Conservation (phyloP, 2,888 invertebrate genomes). For the Cryptus viduatorius region DNA sequence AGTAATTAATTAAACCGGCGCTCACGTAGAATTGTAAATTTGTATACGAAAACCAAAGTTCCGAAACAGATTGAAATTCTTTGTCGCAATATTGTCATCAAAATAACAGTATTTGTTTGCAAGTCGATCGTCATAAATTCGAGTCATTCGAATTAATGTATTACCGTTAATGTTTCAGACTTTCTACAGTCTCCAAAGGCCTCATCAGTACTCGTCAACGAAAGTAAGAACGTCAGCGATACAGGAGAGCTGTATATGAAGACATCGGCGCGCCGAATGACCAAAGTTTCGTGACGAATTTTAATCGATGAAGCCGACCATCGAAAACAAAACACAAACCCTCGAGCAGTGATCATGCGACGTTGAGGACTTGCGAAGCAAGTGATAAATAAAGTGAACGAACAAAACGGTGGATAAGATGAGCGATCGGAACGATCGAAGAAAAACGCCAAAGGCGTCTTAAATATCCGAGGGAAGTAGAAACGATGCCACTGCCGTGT, state of each 20-base stretch:
- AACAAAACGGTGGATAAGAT: not conserved
- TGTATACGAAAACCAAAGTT: not conserved
- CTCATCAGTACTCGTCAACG: conserved; percentile 79
- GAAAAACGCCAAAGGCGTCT: not conserved
- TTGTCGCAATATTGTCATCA: not conserved
- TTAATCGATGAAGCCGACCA: conserved; percentile 25
- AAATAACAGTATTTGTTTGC: no score
- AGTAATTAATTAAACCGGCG: not conserved
- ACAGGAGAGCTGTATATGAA: conserved; percentile 82
- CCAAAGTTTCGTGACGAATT: conserved; percentile 14
- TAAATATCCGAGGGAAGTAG: not conserved
- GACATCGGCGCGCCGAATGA: conserved; percentile 23
- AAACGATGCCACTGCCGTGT: not conserved
- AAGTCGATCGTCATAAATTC: no score
- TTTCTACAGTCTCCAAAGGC: conserved; percentile 82
- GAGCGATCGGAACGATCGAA: no score
- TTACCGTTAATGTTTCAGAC: conserved; percentile 75
- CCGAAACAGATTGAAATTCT: not conserved
- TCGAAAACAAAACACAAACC: not conserved
- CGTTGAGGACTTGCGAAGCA: not conserved
- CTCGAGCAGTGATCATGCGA: not conserved
- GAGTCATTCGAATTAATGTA: not conserved
- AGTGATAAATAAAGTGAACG: not conserved
- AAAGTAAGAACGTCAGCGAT: conserved; percentile 78
- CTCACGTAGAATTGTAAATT: not conserved